A percentile compares a stretch with the other conserved stretches of the same genome.
Conservation (phyloP, 2,888 invertebrate genomes). For the Cephonodes hylas region DNA sequence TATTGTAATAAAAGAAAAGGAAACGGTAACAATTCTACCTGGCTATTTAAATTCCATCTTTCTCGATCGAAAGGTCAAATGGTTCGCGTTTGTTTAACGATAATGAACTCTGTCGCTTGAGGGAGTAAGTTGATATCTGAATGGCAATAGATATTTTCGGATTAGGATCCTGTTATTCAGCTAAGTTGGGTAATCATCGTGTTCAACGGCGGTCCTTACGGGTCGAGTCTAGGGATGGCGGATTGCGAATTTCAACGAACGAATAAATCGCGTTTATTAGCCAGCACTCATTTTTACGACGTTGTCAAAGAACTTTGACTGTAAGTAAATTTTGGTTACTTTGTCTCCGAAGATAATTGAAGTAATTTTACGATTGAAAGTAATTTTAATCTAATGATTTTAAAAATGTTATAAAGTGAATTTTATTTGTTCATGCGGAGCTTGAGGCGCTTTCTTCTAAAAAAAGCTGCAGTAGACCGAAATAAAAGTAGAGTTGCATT, state of each 20-base stretch:
- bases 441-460: no score
- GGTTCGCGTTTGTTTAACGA: conserved; percentile 13
- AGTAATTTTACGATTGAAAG: background rate
- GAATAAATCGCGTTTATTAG: conserved; percentile 2
- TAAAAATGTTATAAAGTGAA: no score
- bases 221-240: conserved; percentile 21
- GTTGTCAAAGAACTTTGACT: conserved; percentile 1
- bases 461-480: no score
- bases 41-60: conserved; percentile 21
- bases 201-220: conserved; percentile 40
- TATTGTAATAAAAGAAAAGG: conserved; percentile 23
- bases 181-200: conserved; percentile 38
- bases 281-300: background rate
- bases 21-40: conserved; percentile 26
- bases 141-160: conserved; percentile 21
- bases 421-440: no score
- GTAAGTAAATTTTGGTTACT: background rate
- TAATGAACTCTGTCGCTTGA: conserved; percentile 20
- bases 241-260: conserved; percentile 12
- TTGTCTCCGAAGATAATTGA: background rate
- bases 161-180: conserved; percentile 32
- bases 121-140: conserved; percentile 23
- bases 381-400: no score
- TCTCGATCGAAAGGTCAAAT: conserved; percentile 18
- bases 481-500: no score